Evolutionary conservation across 2,113 vertebrate species (phyloP).

Genomic region (Colossoma macropomum): DNA sequence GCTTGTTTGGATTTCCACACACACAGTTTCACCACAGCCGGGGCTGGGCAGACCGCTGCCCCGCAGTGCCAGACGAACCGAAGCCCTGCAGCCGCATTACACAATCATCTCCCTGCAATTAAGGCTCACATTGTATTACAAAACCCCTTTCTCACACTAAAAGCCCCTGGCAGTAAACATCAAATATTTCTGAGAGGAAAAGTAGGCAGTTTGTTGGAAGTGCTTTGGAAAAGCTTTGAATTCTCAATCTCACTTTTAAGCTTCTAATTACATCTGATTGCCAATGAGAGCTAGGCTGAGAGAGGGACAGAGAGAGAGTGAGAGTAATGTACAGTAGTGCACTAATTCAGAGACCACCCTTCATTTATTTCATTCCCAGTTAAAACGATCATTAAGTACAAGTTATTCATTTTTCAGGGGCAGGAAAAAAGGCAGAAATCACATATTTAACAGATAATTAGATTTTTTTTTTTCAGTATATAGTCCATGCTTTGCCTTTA

Average conservation of each 20-base stretch:
- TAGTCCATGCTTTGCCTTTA: too few species aligned
- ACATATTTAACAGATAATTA: too few species aligned
- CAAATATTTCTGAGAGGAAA: conserved; percentile 58
- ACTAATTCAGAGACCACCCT: too few species aligned
- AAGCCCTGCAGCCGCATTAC: conserved; percentile 62
- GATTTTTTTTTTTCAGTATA: too few species aligned
- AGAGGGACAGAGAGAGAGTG: background rate
- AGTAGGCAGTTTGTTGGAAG: conserved; percentile 35
- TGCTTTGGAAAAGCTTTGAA: conserved; percentile 63
- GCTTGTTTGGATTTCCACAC: conserved; percentile 63
- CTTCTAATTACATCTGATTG: conserved; percentile 61
- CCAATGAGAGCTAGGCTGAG: background rate
- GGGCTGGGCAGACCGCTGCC: conserved; percentile 62
- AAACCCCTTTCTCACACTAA: conserved; percentile 35
- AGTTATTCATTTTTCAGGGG: too few species aligned
- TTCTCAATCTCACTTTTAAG: conserved; percentile 58
- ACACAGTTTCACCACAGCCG: conserved; percentile 66
- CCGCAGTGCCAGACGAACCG: conserved; percentile 56
- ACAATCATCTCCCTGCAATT: conserved; percentile 62
- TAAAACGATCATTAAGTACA: too few species aligned
- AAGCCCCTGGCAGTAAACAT: conserved; percentile 42
- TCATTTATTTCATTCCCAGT: too few species aligned
- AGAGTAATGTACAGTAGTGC: background rate
- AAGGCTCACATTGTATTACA: conserved; percentile 50
- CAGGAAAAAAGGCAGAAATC: too few species aligned